A percentile compares a stretch with the other conserved stretches of the same genome.
Evolutionary conservation across 2,888 invertebrate genomes (phyloP).

Genomic region (Aleiodes leptofemur): DNA sequence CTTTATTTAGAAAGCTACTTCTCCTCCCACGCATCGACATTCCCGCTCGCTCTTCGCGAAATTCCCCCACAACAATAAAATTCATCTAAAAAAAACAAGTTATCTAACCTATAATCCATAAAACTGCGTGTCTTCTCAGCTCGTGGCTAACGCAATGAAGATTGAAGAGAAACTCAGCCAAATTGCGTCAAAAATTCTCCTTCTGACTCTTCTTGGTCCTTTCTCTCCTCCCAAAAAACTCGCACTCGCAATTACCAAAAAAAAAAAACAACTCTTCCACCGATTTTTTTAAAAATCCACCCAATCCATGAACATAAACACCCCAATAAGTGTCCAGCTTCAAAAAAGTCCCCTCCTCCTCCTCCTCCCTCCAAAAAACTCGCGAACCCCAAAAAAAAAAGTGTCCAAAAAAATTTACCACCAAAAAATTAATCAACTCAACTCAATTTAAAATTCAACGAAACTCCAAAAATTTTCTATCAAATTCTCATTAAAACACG

Average conservation of each 20-base stretch:
- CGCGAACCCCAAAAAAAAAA: too few species aligned
- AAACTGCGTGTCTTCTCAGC: slow-evolving; percentile 59
- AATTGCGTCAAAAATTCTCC: slow-evolving; percentile 15
- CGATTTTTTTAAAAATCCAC: too few species aligned
- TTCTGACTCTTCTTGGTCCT: slow-evolving; percentile 24
- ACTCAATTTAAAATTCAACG: too few species aligned
- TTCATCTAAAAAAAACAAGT: background rate
- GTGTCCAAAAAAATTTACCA: too few species aligned
- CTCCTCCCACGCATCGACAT: slow-evolving; percentile 56
- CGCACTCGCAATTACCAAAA: background rate
- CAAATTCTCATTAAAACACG: slow-evolving; percentile 26
- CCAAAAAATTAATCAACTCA: too few species aligned
- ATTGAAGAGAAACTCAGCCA: slow-evolving; percentile 13
- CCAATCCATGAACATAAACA: background rate
- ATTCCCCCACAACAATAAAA: background rate
- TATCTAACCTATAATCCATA: slow-evolving; percentile 74
- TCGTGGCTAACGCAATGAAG: slow-evolving; percentile 58
- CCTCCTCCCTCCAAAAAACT: too few species aligned
- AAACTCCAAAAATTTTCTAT: background rate
- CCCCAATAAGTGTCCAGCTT: background rate
- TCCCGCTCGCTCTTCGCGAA: slow-evolving; percentile 27
- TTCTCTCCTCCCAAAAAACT: background rate
- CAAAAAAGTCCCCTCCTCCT: too few species aligned
- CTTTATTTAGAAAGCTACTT: background rate
- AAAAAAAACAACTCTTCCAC: background rate